These are phyloP conservation scores for Menidia menidia DNA, from an alignment of 2,797 vertebrate genomes.

Conservation along the genomic window DNA sequence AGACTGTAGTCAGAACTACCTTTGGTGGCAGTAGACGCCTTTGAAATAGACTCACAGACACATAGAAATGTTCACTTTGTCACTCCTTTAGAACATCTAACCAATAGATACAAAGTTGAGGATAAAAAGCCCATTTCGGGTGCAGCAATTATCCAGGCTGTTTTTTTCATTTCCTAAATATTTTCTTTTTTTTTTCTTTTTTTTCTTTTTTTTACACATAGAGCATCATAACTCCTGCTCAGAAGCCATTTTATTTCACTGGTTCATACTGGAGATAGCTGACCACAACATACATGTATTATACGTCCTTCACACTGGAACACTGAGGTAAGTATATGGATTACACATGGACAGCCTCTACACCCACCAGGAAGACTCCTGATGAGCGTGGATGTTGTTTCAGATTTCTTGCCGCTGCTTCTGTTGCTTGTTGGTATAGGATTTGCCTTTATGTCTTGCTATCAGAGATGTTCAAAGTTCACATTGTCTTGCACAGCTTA, in stretches of 20 bases:
- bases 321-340: constrained; percentile 92
- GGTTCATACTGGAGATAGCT: constrained; percentile 85
- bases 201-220: constrained; percentile 75
- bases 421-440: constrained; percentile 56
- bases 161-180: constrained; percentile 53
- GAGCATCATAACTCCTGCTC: constrained; percentile 79
- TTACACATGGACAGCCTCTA: constrained; percentile 82
- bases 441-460: constrained; percentile 63
- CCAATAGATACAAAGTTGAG: constrained; percentile 84
- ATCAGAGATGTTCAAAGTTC: constrained; percentile 59
- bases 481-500: constrained; percentile 40
- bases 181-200: constrained; percentile 42
- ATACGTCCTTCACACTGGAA: constrained; percentile 85
- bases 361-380: constrained; percentile 68
- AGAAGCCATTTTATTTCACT: constrained; percentile 80
- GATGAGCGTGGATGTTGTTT: constrained; percentile 65
- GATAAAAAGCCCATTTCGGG: constrained; percentile 85
- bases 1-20: constrained; percentile 43
- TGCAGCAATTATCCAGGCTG: constrained; percentile 89
- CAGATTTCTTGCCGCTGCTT: constrained; percentile 69
- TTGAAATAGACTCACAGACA: constrained; percentile 68
- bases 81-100: constrained; percentile 76
- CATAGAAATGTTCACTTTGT: constrained; percentile 75
- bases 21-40: constrained; percentile 56
- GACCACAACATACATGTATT: constrained; percentile 85